These are phyloP conservation scores for Idris sp. DNA, from an alignment of 1,140 invertebrate genomes.

Conservation along the genomic window DNA sequence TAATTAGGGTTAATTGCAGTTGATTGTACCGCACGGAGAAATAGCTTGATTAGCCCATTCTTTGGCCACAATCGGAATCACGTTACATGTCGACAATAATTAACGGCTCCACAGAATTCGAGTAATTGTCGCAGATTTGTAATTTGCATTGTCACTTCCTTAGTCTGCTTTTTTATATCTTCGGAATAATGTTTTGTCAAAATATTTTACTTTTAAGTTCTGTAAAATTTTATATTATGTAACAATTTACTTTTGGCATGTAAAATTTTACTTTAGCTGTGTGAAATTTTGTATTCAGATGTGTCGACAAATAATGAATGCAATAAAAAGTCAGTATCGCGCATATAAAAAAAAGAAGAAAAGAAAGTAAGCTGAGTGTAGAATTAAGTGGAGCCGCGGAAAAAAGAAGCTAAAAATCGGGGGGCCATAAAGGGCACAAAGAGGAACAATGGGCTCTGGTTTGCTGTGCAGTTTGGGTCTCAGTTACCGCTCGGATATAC, in stretches of 20 bases:
- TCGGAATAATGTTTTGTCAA: too few relatives aligned
- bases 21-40: conserved; percentile 66
- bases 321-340: conserved; percentile 51
- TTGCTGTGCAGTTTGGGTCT: conserved; percentile 69
- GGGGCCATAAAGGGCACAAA: conserved; percentile 38
- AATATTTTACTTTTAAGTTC: too few relatives aligned
- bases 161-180: too few relatives aligned
- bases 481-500: conserved; percentile 66
- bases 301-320: conserved; percentile 53
- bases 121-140: conserved; percentile 44
- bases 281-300: conserved; percentile 38
- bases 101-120: conserved; percentile 15
- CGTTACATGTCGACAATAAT: conserved; percentile 47
- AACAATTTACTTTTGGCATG: conserved; percentile 63
- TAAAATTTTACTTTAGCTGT: neutral
- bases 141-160: conserved; percentile 68
- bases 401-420: conserved; percentile 42
- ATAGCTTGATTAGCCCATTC: conserved; percentile 64
- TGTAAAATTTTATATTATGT: too few relatives aligned
- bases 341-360: conserved; percentile 3
- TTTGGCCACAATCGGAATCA: conserved; percentile 65
- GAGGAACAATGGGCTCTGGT: conserved; percentile 71
- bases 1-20: conserved; percentile 72
- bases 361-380: conserved; percentile 33
- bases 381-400: conserved; percentile 59